Percentiles rank a stretch among this genome's conserved stretches.
phyloP scores from a whole-genome alignment of 1,140 invertebrate species.

The Zaprionus lachaisei region DNA sequence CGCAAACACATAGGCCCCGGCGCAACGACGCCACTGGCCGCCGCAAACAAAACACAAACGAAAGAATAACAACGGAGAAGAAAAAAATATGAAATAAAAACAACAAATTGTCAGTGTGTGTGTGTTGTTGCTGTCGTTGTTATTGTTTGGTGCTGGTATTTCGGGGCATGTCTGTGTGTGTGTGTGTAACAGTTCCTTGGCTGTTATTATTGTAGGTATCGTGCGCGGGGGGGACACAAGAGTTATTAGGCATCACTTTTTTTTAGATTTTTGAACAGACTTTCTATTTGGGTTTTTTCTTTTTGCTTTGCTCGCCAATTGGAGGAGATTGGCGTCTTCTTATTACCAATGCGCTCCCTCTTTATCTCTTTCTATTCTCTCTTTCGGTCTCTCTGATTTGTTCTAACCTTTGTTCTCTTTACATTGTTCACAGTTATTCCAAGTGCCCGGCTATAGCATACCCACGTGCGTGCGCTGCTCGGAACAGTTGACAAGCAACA shows the following conservation, averaged over 20 bases:
- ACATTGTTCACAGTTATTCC: conserved; percentile 73
- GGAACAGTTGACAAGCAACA: conserved; percentile 81
- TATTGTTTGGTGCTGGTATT: conserved; percentile 46
- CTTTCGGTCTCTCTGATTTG: conserved; percentile 11
- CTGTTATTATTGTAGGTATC: conserved; percentile 64
- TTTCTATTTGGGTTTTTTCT: conserved; percentile 36
- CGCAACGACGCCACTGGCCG: conserved; percentile 45
- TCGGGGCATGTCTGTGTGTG: conserved; percentile 36
- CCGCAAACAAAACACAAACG: conserved; percentile 77
- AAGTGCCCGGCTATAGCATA: conserved; percentile 84
- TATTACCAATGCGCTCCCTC: conserved; percentile 20
- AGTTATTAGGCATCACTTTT: conserved; percentile 54
- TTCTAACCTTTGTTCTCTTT: too few species aligned
- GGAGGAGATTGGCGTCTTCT: conserved; percentile 22
- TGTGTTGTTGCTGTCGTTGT: conserved; percentile 43
- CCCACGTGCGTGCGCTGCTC: conserved; percentile 84
- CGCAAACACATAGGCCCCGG: conserved; percentile 1
- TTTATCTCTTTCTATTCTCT: conserved; percentile 10
- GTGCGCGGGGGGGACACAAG: conserved; percentile 21
- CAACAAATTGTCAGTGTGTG: conserved; percentile 57
- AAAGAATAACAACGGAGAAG: conserved; percentile 74
- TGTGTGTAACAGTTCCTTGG: conserved; percentile 50
- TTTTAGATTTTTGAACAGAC: conserved; percentile 29
- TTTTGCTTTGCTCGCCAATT: conserved; percentile 34
- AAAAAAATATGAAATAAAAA: conserved; percentile 74